Conservation (phyloP, 2,797 vertebrate genomes). For the Corythornis leucogaster region DNA sequence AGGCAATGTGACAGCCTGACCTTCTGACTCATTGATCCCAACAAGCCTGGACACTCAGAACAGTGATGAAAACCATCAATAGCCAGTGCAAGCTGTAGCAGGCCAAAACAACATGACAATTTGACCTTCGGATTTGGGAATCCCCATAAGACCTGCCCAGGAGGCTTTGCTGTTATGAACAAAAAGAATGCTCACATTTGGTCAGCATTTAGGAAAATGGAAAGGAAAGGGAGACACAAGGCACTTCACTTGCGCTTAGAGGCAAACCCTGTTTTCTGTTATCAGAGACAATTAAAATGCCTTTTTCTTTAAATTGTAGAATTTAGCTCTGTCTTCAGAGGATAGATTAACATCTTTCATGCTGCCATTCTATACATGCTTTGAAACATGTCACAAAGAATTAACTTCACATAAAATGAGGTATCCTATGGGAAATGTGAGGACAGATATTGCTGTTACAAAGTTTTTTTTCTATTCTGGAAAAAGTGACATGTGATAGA, state of each 20-base stretch:
- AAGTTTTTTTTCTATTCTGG: not conserved
- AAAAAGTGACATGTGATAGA: not conserved
- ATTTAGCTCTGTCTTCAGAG: not conserved
- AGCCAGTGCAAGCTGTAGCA: not conserved
- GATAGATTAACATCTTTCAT: not conserved
- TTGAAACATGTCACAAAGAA: not conserved
- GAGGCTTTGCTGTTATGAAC: not conserved
- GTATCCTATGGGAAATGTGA: not conserved
- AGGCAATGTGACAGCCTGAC: not conserved
- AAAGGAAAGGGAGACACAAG: not conserved
- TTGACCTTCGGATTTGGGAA: not conserved
- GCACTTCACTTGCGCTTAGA: not conserved
- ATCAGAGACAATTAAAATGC: not conserved
- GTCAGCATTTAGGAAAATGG: not conserved
- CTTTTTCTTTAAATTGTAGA: not conserved
- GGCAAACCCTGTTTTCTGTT: not conserved
- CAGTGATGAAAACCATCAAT: not conserved
- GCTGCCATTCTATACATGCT: not conserved
- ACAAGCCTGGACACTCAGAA: not conserved
- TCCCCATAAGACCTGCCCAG: not conserved
- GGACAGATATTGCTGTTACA: fast-evolving
- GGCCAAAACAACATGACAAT: not conserved
- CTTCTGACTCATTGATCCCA: not conserved
- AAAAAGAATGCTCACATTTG: not conserved
- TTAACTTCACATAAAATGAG: not conserved